Evolutionary conservation across 2,888 invertebrate species (phyloP).

Genomic region (Polymixis flavicincta): DNA sequence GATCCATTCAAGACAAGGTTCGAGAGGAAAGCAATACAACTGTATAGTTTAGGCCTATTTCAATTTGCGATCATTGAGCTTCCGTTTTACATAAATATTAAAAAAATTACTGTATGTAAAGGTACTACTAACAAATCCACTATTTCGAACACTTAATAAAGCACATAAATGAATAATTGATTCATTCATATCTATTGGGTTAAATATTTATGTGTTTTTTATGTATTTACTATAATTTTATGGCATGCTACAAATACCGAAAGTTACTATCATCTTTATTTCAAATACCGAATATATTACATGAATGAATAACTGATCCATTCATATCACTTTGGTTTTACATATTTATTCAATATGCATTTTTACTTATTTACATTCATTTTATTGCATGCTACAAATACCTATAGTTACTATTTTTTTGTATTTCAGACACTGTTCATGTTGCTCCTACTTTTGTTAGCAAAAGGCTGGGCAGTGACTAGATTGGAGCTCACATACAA

Average conservation of each 20-base stretch:
- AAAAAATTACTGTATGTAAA: background rate
- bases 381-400: constrained; percentile 27
- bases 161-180: background rate
- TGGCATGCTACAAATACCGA: constrained; percentile 10
- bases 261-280: no score
- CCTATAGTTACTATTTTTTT: background rate
- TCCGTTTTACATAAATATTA: background rate
- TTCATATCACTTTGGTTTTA: background rate
- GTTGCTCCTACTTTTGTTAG: constrained; percentile 96
- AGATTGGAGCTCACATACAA: constrained; percentile 97
- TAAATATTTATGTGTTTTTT: background rate
- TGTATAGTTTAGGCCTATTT: background rate
- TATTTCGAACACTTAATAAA: constrained; percentile 8
- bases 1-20: background rate
- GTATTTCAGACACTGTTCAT: constrained; percentile 96
- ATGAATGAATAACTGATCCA: background rate
- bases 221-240: constrained; percentile 18
- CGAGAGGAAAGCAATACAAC: no score
- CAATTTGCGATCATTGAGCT: background rate
- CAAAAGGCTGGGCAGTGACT: constrained; percentile 99
- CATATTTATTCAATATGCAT: background rate
- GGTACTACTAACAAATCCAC: background rate
- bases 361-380: constrained; percentile 8
- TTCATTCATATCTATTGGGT: background rate
- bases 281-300: no score